These are phyloP conservation scores for Artemia franciscana DNA, from an alignment of 1,140 invertebrate species.

Conservation along the genomic window DNA sequence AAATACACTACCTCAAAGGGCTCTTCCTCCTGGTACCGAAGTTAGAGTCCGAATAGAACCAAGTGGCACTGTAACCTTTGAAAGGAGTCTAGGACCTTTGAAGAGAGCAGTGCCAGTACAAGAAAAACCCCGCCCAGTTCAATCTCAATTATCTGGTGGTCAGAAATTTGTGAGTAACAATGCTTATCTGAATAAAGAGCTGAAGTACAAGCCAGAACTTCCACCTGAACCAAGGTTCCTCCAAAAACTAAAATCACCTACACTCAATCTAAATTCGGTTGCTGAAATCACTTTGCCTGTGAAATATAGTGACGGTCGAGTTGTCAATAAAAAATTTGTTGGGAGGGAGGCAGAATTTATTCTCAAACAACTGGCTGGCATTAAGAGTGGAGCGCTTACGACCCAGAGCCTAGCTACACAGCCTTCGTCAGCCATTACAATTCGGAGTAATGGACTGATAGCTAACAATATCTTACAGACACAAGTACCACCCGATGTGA, in stretches of 20 bases:
- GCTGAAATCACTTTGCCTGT: neutral
- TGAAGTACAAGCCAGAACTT: neutral
- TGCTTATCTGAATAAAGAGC: neutral
- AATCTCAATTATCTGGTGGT: neutral
- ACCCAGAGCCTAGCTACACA: no score
- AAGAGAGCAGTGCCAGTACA: neutral
- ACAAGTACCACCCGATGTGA: no score
- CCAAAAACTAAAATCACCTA: neutral
- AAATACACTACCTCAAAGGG: no score
- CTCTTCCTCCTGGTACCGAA: no score
- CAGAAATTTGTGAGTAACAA: neutral
- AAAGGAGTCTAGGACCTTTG: neutral
- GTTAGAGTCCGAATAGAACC: neutral
- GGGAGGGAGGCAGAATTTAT: neutral
- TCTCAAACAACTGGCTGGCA: neutral
- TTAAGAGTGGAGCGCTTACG: no score
- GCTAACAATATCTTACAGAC: no score
- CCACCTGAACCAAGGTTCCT: neutral
- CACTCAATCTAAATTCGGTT: neutral
- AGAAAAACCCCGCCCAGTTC: neutral
- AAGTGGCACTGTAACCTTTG: neutral
- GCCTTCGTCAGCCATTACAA: no score
- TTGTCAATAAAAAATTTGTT: neutral
- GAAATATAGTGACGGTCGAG: neutral
- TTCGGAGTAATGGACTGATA: no score